Conservation (phyloP, 1,140 invertebrate species). For the Nymphalis io region DNA sequence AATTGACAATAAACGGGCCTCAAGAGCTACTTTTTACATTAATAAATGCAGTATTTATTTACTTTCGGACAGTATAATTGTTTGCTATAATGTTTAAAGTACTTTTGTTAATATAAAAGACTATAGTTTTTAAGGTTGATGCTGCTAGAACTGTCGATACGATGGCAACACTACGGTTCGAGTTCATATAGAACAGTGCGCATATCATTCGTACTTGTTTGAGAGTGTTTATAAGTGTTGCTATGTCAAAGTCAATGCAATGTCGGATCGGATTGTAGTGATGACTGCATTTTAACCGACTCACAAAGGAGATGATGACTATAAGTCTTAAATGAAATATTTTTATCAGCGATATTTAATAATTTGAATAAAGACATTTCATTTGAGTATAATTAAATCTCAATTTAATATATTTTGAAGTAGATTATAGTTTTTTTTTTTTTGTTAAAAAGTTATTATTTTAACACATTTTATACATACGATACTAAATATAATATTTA, state of each 20-base stretch:
- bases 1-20: conserved; percentile 78
- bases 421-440: conserved; percentile 30
- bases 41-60: conserved; percentile 73
- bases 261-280: neutral
- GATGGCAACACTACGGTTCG: conserved; percentile 1
- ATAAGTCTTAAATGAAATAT: conserved; percentile 11
- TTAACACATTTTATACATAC: conserved; percentile 35
- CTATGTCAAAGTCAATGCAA: conserved; percentile 1
- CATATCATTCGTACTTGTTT: neutral
- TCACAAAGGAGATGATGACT: conserved; percentile 6
- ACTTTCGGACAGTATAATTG: conserved; percentile 47
- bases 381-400: conserved; percentile 21
- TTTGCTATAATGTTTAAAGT: conserved; percentile 39
- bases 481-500: conserved; percentile 35
- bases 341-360: neutral
- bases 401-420: conserved; percentile 30
- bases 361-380: conserved; percentile 8
- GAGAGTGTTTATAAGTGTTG: neutral
- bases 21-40: conserved; percentile 54
- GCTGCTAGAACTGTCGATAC: conserved; percentile 11
- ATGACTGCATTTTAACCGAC: neutral
- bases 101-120: conserved; percentile 35
- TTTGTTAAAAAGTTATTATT: conserved; percentile 35
- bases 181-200: neutral
- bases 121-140: conserved; percentile 32